Conservation (phyloP, 2,797 vertebrate genomes). For the Tolypeutes matacus region DNA sequence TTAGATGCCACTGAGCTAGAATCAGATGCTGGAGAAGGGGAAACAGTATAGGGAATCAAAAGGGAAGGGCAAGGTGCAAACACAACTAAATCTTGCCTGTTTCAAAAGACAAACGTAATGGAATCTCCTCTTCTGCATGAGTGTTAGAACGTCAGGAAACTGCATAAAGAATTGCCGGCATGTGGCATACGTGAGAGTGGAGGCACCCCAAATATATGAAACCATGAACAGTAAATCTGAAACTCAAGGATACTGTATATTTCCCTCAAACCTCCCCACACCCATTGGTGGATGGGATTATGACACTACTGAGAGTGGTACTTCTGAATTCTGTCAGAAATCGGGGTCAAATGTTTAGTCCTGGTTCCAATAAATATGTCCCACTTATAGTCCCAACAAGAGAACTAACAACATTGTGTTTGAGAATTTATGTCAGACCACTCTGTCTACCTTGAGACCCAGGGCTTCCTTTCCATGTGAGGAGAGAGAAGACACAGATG, state of each 20-base stretch:
- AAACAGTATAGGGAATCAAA: background rate
- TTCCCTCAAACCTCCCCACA: background rate
- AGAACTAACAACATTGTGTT: background rate
- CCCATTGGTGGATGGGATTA: background rate
- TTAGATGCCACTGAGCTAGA: background rate
- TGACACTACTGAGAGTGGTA: background rate
- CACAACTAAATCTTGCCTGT: background rate
- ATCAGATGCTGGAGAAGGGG: background rate
- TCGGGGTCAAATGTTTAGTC: background rate
- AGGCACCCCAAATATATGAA: background rate
- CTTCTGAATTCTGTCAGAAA: background rate
- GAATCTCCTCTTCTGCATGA: background rate
- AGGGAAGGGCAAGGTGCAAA: background rate
- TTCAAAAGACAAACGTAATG: background rate
- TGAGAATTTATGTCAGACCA: slow-evolving; percentile 16
- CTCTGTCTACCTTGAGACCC: background rate
- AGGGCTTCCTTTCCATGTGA: background rate
- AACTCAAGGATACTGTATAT: background rate
- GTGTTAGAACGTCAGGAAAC: background rate
- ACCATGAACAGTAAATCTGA: background rate
- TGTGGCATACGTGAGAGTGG: rapidly evolving
- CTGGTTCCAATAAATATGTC: background rate
- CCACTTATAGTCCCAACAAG: background rate
- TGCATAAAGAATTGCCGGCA: background rate
- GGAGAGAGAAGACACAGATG: background rate